A percentile compares a stretch with the other conserved stretches of the same genome.
These are phyloP conservation scores for Lithosia quadra DNA, from an alignment of 2,888 invertebrate genomes.

Conservation along the genomic window DNA sequence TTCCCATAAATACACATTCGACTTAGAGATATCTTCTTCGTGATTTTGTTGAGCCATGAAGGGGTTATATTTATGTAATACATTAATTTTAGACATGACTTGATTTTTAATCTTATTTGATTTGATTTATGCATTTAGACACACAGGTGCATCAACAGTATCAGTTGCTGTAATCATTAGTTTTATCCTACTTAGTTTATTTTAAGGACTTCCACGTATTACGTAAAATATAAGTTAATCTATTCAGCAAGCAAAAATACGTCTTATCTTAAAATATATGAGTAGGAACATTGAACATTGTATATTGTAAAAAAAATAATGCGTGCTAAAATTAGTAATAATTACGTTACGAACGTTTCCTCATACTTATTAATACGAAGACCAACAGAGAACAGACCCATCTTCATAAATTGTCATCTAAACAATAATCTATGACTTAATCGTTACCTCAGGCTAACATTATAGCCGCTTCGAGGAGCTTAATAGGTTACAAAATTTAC, in stretches of 20 bases:
- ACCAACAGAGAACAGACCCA: constrained; percentile 31
- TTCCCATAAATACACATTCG: neutral
- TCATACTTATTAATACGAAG: neutral
- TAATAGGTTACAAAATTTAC: constrained; percentile 86
- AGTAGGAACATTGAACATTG: no score
- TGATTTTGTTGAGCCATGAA: neutral
- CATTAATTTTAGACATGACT: no score
- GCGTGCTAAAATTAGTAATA: neutral
- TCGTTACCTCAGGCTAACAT: constrained; percentile 86
- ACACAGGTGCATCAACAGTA: neutral
- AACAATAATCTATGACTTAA: constrained; percentile 78
- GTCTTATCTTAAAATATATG: no score
- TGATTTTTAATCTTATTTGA: no score
- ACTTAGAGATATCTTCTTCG: neutral
- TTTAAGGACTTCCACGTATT: no score
- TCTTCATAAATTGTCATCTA: constrained; percentile 54
- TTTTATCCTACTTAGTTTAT: no score
- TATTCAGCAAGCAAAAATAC: no score
- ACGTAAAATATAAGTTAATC: no score
- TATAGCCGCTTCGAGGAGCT: constrained; percentile 85
- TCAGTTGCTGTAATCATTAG: no score
- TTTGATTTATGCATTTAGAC: no score
- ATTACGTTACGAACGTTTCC: neutral
- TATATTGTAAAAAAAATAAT: no score
- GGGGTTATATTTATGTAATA: no score